Conservation (phyloP, 2,888 invertebrate species). For the Mystacides longicornis region DNA sequence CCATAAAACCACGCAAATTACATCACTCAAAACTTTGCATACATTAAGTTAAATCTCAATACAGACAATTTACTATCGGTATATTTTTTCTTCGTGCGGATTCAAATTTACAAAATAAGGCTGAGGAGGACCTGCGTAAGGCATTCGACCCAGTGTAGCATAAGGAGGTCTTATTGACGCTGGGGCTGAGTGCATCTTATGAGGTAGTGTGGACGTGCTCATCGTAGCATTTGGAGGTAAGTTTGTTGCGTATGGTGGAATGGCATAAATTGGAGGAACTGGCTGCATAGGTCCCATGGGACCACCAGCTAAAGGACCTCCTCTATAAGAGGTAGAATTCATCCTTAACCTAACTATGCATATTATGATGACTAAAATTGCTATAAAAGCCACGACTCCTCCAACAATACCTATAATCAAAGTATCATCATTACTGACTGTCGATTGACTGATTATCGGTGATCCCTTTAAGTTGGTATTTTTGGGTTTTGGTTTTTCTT, state of each 20-base stretch:
- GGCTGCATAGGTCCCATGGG: slow-evolving; percentile 49
- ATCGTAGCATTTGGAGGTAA: slow-evolving; percentile 50
- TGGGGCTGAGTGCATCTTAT: slow-evolving; percentile 51
- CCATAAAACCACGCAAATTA: too few relatives aligned
- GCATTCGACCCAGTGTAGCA: slow-evolving; percentile 55
- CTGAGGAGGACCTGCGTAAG: slow-evolving; percentile 36
- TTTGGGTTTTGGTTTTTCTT: slow-evolving; percentile 49
- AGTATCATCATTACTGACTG: slow-evolving; percentile 79
- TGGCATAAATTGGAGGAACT: slow-evolving; percentile 49
- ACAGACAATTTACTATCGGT: slow-evolving; percentile 43
- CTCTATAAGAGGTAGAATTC: slow-evolving; percentile 60
- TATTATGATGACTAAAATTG: slow-evolving; percentile 79
- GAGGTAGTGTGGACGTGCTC: slow-evolving; percentile 60
- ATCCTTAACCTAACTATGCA: slow-evolving; percentile 75
- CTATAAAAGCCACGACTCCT: slow-evolving; percentile 86
- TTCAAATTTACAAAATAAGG: slow-evolving; percentile 58
- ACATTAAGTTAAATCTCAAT: too few relatives aligned
- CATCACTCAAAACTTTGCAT: too few relatives aligned
- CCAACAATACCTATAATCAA: slow-evolving; percentile 93
- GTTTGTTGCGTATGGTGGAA: slow-evolving; percentile 51
- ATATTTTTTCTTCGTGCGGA: slow-evolving; percentile 57
- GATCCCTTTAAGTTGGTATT: slow-evolving; percentile 53
- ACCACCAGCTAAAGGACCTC: slow-evolving; percentile 58
- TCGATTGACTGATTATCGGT: slow-evolving; percentile 47
- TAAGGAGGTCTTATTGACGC: slow-evolving; percentile 51